phyloP scores from a whole-genome alignment of 2,113 vertebrate genomes.

The Catharus minimus region DNA sequence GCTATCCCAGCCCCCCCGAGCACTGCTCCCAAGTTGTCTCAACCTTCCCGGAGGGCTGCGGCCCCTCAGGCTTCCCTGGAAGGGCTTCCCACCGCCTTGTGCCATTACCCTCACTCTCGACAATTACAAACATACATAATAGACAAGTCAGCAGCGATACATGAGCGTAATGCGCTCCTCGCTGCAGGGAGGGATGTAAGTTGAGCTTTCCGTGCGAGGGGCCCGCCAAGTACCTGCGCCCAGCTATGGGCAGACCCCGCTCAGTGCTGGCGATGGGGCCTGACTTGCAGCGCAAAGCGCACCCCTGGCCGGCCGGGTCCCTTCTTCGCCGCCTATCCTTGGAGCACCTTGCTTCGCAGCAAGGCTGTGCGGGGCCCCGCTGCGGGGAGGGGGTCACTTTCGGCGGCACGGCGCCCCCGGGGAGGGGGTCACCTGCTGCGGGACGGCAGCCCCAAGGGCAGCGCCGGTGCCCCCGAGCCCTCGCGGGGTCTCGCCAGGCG shows the following conservation, averaged over 20 bases:
- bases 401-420: background rate
- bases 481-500: background rate
- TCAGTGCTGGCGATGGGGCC: background rate
- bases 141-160: background rate
- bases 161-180: background rate
- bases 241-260: background rate
- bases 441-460: background rate
- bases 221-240: background rate
- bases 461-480: background rate
- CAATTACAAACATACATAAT: background rate
- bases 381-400: background rate
- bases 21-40: background rate
- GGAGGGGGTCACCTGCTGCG: background rate
- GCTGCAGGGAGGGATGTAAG: background rate
- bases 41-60: background rate
- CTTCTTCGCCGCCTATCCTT: background rate
- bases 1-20: background rate
- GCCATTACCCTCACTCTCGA: background rate
- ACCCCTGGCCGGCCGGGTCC: background rate
- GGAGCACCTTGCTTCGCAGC: background rate
- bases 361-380: too few relatives aligned
- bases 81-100: background rate
- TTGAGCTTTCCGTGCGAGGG: background rate
- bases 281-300: background rate
- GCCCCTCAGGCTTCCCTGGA: background rate